A percentile compares a stretch with the other conserved stretches of the same genome.
Conservation (phyloP, 2,797 vertebrate genomes). For the Anguilla pacifica region DNA sequence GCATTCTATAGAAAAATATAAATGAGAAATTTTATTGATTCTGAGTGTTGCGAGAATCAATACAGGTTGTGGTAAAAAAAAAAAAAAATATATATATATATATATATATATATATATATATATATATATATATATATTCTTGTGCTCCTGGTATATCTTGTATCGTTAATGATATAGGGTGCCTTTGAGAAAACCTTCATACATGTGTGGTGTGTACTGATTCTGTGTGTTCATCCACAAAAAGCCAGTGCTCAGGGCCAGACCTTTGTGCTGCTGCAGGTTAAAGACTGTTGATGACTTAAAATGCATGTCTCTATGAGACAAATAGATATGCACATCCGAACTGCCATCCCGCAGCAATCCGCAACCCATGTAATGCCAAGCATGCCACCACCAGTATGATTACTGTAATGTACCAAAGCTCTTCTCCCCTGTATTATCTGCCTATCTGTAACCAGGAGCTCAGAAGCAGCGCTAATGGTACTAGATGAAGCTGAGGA, state of each 20-base stretch:
- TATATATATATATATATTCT: too few species aligned
- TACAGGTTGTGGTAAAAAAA: conserved; percentile 30
- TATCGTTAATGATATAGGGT: conserved; percentile 34
- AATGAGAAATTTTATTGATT: conserved; percentile 57
- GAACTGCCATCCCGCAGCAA: conserved; percentile 41
- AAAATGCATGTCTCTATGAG: not conserved
- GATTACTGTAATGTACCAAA: conserved; percentile 44
- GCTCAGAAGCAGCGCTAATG: not conserved
- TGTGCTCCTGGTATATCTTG: conserved; percentile 16
- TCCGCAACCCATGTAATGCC: conserved; percentile 45
- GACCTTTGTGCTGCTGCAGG: conserved; percentile 23
- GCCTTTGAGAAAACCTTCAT: conserved; percentile 2
- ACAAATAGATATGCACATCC: not conserved
- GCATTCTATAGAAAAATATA: conserved; percentile 50
- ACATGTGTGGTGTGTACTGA: conserved; percentile 17
- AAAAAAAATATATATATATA: too few species aligned
- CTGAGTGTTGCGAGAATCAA: conserved; percentile 38
- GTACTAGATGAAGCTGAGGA: not conserved
- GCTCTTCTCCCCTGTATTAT: conserved; percentile 13
- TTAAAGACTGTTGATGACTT: not conserved
- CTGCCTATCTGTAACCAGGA: not conserved
- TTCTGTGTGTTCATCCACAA: conserved; percentile 31
- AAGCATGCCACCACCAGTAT: conserved; percentile 44
- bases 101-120: too few species aligned
- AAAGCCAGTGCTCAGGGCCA: conserved; percentile 20